Evolutionary conservation across 2,113 vertebrate species (phyloP).

Genomic region (Salvelinus alpinus): DNA sequence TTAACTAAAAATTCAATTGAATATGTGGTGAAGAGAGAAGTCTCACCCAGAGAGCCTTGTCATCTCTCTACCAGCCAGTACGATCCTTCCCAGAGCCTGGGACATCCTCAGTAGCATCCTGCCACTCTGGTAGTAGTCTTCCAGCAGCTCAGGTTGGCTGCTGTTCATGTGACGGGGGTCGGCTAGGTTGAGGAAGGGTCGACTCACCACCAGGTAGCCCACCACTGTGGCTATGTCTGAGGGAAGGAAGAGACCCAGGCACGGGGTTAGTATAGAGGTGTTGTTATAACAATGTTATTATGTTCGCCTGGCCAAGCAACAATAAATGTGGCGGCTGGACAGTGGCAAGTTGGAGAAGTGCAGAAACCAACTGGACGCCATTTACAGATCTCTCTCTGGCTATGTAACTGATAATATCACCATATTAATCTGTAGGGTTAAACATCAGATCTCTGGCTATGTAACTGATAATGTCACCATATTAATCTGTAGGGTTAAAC

Average conservation of each 20-base stretch:
- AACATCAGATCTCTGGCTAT: too few relatives aligned
- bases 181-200: slow-evolving; percentile 84
- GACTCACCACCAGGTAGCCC: slow-evolving; percentile 94
- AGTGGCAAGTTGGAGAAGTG: too few relatives aligned
- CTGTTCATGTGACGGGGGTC: slow-evolving; percentile 88
- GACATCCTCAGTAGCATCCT: slow-evolving; percentile 98
- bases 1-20: too few relatives aligned
- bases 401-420: too few relatives aligned
- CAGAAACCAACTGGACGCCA: too few relatives aligned
- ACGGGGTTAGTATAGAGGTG: too few relatives aligned
- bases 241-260: slow-evolving; percentile 23
- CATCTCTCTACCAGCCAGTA: slow-evolving; percentile 96
- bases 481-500: too few relatives aligned
- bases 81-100: slow-evolving; percentile 94
- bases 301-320: neutral
- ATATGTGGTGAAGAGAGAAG: neutral
- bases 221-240: slow-evolving; percentile 94
- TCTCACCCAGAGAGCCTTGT: slow-evolving; percentile 90
- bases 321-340: neutral
- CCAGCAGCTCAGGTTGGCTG: slow-evolving; percentile 88
- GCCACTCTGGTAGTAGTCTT: slow-evolving; percentile 99
- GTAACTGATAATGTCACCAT: too few relatives aligned
- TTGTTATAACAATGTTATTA: neutral
- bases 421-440: too few relatives aligned
- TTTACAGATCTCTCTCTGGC: too few relatives aligned